These are phyloP conservation scores for Nesoenas mayeri DNA, from an alignment of 2,113 vertebrate species.

Conservation along the genomic window DNA sequence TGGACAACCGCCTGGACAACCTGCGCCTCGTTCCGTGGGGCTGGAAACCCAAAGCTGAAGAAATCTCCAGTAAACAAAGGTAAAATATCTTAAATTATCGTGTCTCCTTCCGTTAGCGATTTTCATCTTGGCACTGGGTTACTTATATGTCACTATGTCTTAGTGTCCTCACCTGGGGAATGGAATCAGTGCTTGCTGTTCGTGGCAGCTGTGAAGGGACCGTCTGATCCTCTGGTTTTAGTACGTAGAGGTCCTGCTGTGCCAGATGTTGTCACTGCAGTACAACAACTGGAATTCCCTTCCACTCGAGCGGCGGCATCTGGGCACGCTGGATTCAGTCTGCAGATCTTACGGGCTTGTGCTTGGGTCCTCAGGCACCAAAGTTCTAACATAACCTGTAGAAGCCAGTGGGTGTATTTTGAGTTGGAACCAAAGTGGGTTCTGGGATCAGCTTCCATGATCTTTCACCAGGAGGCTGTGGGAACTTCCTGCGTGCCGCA, in stretches of 20 bases:
- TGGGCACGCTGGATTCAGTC: background rate
- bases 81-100: background rate
- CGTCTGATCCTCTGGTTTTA: accelerated
- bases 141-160: accelerated
- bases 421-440: background rate
- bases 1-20: slow-evolving; percentile 97
- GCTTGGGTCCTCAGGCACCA: accelerated
- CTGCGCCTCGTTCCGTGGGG: slow-evolving; percentile 91
- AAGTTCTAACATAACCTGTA: background rate
- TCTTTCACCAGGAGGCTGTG: background rate
- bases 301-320: background rate
- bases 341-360: background rate
- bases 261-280: background rate
- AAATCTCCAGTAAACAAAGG: slow-evolving; percentile 97
- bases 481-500: accelerated
- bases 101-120: background rate
- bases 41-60: slow-evolving; percentile 92
- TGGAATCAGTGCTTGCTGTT: accelerated
- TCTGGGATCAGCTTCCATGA: background rate
- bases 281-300: background rate
- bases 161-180: background rate
- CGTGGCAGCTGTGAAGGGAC: background rate
- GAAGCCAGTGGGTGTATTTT: background rate
- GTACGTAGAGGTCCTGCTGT: background rate
- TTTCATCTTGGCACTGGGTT: background rate